Evolutionary conservation across 2,797 vertebrate species (phyloP).

Genomic region (Kryptolebias ocellatus): DNA sequence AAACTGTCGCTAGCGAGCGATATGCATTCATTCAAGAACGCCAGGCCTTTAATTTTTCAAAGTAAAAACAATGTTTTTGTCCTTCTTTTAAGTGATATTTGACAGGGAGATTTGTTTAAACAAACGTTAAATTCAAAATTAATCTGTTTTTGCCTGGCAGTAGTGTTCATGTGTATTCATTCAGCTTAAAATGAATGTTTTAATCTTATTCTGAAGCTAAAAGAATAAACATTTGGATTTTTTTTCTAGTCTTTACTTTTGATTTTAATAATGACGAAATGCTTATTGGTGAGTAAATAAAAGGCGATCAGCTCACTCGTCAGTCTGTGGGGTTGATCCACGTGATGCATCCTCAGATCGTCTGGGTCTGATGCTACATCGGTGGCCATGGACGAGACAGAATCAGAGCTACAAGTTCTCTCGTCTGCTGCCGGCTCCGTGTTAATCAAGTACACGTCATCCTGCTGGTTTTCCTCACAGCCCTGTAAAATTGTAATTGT

Average conservation of each 20-base stretch:
- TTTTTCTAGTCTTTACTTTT: neutral
- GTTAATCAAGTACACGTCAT: conserved; percentile 30
- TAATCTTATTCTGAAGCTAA: no score
- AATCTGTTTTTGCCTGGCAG: no score
- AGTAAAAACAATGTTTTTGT: no score
- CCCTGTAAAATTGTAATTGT: conserved; percentile 14
- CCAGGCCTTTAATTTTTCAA: no score
- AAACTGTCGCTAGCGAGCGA: no score
- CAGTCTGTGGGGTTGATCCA: conserved; percentile 38
- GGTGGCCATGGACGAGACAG: conserved; percentile 13
- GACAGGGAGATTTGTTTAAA: no score
- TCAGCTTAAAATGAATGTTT: no score
- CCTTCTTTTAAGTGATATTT: no score
- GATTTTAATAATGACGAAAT: neutral
- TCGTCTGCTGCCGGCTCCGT: conserved; percentile 25
- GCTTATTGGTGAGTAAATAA: neutral
- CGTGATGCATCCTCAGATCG: conserved; percentile 7
- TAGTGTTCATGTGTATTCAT: no score
- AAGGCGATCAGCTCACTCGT: conserved; percentile 53
- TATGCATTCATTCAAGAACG: no score
- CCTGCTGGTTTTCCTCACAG: conserved; percentile 39
- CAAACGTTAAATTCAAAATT: no score
- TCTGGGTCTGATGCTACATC: conserved; percentile 29
- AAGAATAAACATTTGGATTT: neutral
- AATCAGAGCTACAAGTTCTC: conserved; percentile 36